phyloP scores from a whole-genome alignment of 2,113 vertebrate species.

The Oostethus manadensis region DNA sequence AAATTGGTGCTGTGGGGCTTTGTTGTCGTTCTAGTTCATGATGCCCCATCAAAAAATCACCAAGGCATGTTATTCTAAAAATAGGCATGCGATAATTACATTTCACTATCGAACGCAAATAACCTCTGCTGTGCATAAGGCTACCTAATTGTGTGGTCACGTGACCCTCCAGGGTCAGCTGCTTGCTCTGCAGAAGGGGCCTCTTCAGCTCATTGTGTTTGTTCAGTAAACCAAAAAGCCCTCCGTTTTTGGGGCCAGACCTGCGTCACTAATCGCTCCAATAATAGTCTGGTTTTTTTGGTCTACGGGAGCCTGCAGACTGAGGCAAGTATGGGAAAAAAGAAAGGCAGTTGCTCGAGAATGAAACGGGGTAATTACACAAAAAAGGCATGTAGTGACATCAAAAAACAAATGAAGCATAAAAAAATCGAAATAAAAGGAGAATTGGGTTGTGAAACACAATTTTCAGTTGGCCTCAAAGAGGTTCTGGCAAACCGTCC shows the following conservation, averaged over 20 bases:
- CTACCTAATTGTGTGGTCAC: conserved; percentile 6
- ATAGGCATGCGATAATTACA: too few species aligned
- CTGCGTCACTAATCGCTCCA: conserved; percentile 37
- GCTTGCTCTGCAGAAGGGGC: conserved; percentile 14
- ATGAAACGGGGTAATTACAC: conserved; percentile 3
- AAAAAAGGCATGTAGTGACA: conserved; percentile 31
- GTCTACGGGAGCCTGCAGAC: not conserved
- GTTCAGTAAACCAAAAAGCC: conserved; percentile 42
- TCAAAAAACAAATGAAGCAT: conserved; percentile 6
- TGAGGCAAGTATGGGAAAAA: not conserved
- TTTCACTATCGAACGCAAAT: too few species aligned
- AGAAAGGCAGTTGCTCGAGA: not conserved
- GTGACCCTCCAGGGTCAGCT: not conserved
- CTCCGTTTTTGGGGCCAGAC: conserved; percentile 28
- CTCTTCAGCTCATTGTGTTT: conserved; percentile 49
- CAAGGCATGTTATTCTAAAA: too few species aligned
- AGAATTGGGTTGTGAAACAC: not conserved
- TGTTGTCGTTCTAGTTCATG: too few species aligned
- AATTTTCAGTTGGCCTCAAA: too few species aligned
- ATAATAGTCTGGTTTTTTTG: conserved; percentile 22
- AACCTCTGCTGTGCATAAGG: not conserved
- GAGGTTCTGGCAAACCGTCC: too few species aligned
- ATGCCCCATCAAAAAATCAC: too few species aligned
- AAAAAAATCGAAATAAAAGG: conserved; percentile 3
- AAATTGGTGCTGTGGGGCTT: too few species aligned